Evolutionary conservation across 2,888 invertebrate genomes (phyloP), one percentile per base, ranked within the genome.

Genomic region (Noctua janthe): DNA sequence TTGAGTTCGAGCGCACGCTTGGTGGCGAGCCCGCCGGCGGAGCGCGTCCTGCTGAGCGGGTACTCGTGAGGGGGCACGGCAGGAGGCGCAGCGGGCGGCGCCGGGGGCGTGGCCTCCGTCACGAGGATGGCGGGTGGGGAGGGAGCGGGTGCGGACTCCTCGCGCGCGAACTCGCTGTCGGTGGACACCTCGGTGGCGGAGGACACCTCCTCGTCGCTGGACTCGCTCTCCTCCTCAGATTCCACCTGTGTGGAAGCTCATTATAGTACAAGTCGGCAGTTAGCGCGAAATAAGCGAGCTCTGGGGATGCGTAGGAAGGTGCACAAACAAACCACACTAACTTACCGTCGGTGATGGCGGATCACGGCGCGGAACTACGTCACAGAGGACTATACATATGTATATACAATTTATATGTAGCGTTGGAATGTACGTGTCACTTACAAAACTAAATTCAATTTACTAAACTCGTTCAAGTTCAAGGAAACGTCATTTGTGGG

Each of bases 171-270:
- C 96, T 99, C 99, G 49, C 99, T 99, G 96, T 99, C 99, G 0
- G 99, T 99, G 72, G 99, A 99, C 90, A 99, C 99, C 97, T 99
- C 99, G 1, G 99, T 99, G 4, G 98, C 99, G 13, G 99, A 99
- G 91, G 99, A 99, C 88, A 98, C 98, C 88, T 98, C 98, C 91
- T 98, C 98, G 90, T 98, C 98, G 87, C 98, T 97, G 83, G 98
- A 97, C 91, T 98, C 97, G 89, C 98, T 97, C 85, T 96, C 96
- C 77, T 96, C 96, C 80, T 96, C 96, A 49, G 96, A 96, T 95
- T 97, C 97, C 95, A 96, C 96, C 97, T 97, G 92, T 87, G 82
- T 83, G 79, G 80, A 87, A 88, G 81, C 77, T 82, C 39, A 76
- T 79, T 90, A 89, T 88, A 90, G 80, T 85, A 87, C 35, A 47